Conservation (phyloP, 2,797 vertebrate species). For the Poliocrania exsul region DNA sequence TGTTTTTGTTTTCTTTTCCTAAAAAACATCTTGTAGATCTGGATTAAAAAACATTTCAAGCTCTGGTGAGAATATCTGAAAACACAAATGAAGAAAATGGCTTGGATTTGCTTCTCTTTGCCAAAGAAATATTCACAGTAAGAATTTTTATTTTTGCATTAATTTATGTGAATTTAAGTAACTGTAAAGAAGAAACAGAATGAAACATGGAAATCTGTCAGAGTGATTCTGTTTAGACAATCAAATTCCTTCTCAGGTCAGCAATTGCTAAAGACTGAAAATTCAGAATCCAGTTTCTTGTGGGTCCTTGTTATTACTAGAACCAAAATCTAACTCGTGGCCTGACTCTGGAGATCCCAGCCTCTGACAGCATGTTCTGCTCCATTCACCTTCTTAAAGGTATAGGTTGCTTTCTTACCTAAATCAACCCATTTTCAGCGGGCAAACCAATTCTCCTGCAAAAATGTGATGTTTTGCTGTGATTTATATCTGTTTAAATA, state of each 20-base stretch:
- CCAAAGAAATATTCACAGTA: not conserved
- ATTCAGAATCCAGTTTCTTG: not conserved
- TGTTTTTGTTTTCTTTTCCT: not conserved
- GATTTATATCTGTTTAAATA: not conserved
- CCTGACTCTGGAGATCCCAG: not conserved
- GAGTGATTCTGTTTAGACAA: not conserved
- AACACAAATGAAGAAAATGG: slow-evolving; percentile 35
- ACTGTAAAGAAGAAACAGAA: not conserved
- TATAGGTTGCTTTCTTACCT: not conserved
- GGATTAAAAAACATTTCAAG: not conserved
- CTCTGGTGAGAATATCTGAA: slow-evolving; percentile 42
- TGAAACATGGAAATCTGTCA: not conserved
- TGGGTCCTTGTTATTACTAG: not conserved
- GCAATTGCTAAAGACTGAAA: not conserved
- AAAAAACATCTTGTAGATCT: not conserved
- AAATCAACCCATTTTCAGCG: not conserved
- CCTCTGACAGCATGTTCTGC: not conserved
- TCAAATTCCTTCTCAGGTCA: not conserved
- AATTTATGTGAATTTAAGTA: not conserved
- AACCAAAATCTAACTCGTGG: not conserved
- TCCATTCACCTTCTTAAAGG: not conserved
- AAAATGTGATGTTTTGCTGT: not conserved
- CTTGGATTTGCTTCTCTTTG: slow-evolving; percentile 36
- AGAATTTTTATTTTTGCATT: not conserved
- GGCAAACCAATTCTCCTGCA: not conserved